Evolutionary conservation across 2,797 vertebrate genomes (phyloP), one percentile per base, ranked within the genome.

Genomic region (Hemitrygon akajei): DNA sequence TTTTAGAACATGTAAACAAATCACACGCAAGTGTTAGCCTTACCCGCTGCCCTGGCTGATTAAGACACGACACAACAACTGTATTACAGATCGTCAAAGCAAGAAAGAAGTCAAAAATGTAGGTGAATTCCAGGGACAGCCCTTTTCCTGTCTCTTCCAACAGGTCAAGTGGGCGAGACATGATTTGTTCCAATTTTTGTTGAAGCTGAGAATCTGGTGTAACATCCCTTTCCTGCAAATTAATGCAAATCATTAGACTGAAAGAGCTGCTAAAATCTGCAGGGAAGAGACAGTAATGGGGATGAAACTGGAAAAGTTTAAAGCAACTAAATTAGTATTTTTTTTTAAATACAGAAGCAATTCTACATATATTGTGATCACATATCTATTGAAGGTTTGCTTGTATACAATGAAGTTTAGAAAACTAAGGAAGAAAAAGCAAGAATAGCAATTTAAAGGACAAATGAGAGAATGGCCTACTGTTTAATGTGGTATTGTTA

Each of bases 41-140:
- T 95, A 98, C 98, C 97, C 97, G 96, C 40, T 97, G 97, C 81
- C 94, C 95, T 5, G 97, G 96, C 80, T 97, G 98, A 94, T 94
- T 96, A 27, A 98, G 96, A 0, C 96, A 97, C 93, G 98, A 99
- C 94, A 99, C 98, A 94, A 99, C 97, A n/a, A 99, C 99, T 0
- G 97, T 99, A 95, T 99, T 99, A 94, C 99, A 99, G 94, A 98
- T 96, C 5, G 98, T 97, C 94, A 99, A 95, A 7, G 99, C 98
- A 47, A 99, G 96, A 94, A 99, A 99, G 95, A 99, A 99, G 94
- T 99, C 98, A 0, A 97, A 94, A 80, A 99, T 97, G 94, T 96
- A 97, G 34, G 95, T 95, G 27, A 96, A 95, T 95, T 99, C 98
- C 94, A 96, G 95, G n/a, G 95, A 94, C 12, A 94, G 92, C 1